phyloP scores from a whole-genome alignment of 2,113 vertebrate species.

The Bambusicola thoracicus region DNA sequence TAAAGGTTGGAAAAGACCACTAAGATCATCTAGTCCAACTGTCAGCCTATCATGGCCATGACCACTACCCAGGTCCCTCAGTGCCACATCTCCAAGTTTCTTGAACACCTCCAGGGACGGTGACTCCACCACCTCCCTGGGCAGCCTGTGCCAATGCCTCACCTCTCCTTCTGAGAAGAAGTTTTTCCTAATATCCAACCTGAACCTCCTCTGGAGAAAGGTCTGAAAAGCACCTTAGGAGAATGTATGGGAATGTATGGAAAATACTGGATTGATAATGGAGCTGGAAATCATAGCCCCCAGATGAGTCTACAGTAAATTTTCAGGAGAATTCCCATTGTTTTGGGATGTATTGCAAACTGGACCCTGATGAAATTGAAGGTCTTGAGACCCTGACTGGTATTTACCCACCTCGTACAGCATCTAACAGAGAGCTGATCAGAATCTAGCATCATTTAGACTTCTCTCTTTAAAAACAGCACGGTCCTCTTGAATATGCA shows the following conservation, averaged over 20 bases:
- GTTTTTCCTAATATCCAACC: too few relatives aligned
- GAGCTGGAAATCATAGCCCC: not conserved
- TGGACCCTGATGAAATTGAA: not conserved
- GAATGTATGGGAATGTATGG: not conserved
- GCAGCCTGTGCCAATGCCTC: too few relatives aligned
- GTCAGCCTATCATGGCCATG: too few relatives aligned
- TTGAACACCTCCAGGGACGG: too few relatives aligned
- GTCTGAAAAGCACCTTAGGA: not conserved
- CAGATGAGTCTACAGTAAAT: not conserved
- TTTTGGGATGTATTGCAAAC: not conserved
- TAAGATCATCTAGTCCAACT: too few relatives aligned
- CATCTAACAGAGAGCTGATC: not conserved
- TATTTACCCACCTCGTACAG: not conserved
- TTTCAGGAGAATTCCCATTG: fast-evolving
- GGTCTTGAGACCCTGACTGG: not conserved
- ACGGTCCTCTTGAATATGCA: not conserved
- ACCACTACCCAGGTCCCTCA: too few relatives aligned
- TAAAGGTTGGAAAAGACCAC: too few relatives aligned
- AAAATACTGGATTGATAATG: not conserved
- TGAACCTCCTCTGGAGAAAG: not conserved
- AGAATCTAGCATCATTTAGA: not conserved
- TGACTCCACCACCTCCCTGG: too few relatives aligned
- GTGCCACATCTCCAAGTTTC: too few relatives aligned
- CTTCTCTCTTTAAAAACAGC: not conserved
- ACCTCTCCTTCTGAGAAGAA: too few relatives aligned